A percentile compares a stretch with the other conserved stretches of the same genome.
These are phyloP conservation scores for Sphinx pinastri DNA, from an alignment of 2,888 invertebrate species.

Conservation along the genomic window DNA sequence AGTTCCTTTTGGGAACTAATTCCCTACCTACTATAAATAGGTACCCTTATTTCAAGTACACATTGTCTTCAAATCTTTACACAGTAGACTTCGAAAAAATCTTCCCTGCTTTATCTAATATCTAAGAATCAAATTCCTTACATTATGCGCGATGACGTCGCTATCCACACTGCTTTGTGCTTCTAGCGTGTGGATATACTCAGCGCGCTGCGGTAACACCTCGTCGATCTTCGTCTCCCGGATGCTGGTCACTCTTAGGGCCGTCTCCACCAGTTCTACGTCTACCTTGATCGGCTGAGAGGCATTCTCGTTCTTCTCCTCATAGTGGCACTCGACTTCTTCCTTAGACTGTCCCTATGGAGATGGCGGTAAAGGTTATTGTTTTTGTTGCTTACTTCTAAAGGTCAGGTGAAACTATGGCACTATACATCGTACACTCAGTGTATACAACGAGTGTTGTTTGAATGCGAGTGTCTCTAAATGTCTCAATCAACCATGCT, in stretches of 20 bases:
- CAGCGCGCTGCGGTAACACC: constrained; percentile 76
- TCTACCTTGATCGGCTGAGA: constrained; percentile 59
- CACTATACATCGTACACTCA: too few relatives aligned
- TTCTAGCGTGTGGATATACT: constrained; percentile 76
- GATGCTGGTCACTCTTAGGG: constrained; percentile 68
- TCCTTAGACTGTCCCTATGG: constrained; percentile 67
- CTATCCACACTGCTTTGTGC: constrained; percentile 84
- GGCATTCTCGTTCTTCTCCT: constrained; percentile 78
- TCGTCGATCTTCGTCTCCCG: constrained; percentile 87
- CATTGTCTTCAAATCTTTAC: too few relatives aligned
- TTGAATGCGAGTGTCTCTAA: not conserved
- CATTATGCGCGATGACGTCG: constrained; percentile 88
- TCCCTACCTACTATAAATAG: too few relatives aligned
- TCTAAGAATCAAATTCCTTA: constrained; percentile 60
- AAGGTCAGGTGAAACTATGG: too few relatives aligned
- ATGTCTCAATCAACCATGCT: not conserved
- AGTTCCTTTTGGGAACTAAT: too few relatives aligned
- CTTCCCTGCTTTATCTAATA: not conserved
- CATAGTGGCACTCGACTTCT: constrained; percentile 78
- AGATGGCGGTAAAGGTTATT: not conserved
- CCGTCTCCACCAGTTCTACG: constrained; percentile 65
- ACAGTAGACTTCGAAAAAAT: too few relatives aligned
- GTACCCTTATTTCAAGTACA: too few relatives aligned
- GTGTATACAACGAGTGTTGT: not conserved
- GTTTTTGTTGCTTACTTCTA: not conserved